Conservation (phyloP, 2,797 vertebrate species). For the Urosaurus nigricauda region DNA sequence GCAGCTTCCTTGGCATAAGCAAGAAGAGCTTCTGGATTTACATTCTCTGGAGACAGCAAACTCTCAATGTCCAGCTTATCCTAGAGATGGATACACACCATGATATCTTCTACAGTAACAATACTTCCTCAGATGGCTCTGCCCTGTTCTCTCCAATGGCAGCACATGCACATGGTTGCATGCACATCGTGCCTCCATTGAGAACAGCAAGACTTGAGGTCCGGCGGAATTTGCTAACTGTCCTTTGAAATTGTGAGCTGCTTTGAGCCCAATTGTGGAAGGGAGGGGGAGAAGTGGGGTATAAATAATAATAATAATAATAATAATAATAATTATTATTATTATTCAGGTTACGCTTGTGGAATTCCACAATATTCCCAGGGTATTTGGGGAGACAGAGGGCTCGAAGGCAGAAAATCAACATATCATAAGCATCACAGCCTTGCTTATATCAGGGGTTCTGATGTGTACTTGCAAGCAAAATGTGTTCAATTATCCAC, state of each 20-base stretch:
- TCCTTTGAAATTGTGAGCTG: no score
- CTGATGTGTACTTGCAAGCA: background rate
- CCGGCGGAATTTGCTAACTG: no score
- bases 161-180: no score
- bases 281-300: no score
- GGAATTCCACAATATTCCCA: no score
- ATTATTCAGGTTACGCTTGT: background rate
- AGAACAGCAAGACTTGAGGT: no score
- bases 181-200: no score
- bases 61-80: conserved; percentile 83
- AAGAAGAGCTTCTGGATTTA: conserved; percentile 84
- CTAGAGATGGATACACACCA: conserved; percentile 71
- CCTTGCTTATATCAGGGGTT: background rate
- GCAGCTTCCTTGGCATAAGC: conserved; percentile 89
- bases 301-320: no score
- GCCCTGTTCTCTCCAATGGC: no score
- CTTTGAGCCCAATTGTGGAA: no score
- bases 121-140: background rate
- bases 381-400: background rate
- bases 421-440: background rate
- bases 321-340: no score
- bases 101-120: background rate
- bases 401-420: background rate
- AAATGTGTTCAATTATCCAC: background rate
- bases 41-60: conserved; percentile 85